phyloP scores from a whole-genome alignment of 2,113 vertebrate species.

The Anguilla japonica region DNA sequence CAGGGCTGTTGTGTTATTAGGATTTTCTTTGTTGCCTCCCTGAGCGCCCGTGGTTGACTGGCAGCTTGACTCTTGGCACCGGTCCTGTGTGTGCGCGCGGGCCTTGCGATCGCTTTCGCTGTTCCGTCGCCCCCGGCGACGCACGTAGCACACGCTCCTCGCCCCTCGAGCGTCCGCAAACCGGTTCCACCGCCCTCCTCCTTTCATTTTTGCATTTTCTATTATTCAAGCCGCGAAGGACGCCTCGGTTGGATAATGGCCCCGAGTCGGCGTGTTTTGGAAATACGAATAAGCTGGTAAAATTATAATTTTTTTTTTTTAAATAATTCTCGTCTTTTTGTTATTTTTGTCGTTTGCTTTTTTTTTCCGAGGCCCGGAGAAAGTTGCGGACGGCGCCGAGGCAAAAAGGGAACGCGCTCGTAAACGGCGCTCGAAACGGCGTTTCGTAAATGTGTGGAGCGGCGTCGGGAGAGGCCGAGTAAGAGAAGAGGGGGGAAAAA shows the following conservation, averaged over 20 bases:
- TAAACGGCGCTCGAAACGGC: neutral
- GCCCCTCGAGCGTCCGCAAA: neutral
- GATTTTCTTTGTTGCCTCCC: neutral
- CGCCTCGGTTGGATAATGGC: too few species aligned
- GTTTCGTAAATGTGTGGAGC: too few species aligned
- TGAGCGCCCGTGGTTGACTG: neutral
- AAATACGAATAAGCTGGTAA: neutral
- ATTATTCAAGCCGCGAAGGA: neutral
- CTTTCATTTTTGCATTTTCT: neutral
- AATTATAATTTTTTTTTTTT: too few species aligned
- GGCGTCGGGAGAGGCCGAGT: neutral
- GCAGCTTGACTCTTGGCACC: neutral
- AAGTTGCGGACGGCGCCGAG: neutral
- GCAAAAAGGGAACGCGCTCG: neutral
- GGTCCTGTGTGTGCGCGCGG: neutral
- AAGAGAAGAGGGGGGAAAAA: neutral
- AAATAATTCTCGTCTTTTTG: too few species aligned
- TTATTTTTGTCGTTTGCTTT: too few species aligned
- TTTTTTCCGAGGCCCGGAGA: neutral
- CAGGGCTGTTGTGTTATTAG: slow-evolving; percentile 26
- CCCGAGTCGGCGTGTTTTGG: neutral
- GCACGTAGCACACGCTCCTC: neutral
- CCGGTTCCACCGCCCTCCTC: neutral
- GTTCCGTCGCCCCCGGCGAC: neutral
- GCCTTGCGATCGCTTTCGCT: slow-evolving; percentile 21